phyloP scores from a whole-genome alignment of 2,797 vertebrate genomes.

The Columba guinea region DNA sequence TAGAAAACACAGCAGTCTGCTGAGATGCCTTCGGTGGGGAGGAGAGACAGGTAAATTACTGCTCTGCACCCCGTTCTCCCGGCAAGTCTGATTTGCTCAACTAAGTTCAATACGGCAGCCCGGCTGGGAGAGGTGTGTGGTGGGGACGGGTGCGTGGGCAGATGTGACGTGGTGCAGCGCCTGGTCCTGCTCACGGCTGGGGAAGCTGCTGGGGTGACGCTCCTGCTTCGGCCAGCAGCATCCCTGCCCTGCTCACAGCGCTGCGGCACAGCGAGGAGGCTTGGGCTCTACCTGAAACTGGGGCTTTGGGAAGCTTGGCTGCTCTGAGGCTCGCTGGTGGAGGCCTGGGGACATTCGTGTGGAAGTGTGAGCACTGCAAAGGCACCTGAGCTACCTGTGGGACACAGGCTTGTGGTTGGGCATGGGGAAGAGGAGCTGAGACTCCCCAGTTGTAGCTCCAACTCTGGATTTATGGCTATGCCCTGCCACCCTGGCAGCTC shows the following conservation, averaged over 20 bases:
- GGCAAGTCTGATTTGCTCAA: slow-evolving; percentile 2
- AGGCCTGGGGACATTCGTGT: neutral
- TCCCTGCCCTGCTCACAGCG: neutral
- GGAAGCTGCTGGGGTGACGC: neutral
- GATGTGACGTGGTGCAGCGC: neutral
- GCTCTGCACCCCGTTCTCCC: neutral
- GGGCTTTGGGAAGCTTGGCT: neutral
- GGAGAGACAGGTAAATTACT: neutral
- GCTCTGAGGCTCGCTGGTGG: neutral
- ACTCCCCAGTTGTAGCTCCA: neutral
- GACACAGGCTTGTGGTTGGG: accelerated
- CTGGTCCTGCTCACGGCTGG: neutral
- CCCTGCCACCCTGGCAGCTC: accelerated
- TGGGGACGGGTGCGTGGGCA: neutral
- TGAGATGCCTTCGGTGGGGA: neutral
- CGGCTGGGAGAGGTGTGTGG: neutral
- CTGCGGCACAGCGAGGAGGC: accelerated
- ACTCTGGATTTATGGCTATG: neutral
- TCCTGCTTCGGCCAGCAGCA: neutral
- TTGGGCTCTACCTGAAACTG: accelerated
- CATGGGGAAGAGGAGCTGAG: neutral
- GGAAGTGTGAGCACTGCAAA: neutral
- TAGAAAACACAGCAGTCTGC: neutral
- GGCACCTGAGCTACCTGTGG: neutral
- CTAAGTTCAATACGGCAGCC: neutral